phyloP scores from a whole-genome alignment of 2,113 vertebrate species.

The Microcebus murinus region DNA sequence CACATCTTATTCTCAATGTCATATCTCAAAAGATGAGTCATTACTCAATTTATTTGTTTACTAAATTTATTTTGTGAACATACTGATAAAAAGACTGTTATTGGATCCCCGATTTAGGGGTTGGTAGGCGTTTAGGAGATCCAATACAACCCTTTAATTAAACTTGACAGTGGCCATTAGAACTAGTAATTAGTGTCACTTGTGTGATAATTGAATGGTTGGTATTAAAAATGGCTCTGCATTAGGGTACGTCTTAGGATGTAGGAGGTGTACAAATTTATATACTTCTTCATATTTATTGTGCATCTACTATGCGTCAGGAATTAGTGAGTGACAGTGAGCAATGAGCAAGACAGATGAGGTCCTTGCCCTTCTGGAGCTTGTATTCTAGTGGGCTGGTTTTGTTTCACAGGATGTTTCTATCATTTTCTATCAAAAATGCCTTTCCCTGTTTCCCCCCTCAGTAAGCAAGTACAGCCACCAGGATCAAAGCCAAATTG shows the following conservation, averaged over 20 bases:
- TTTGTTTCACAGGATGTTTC: background rate
- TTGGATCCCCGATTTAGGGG: constrained; percentile 3
- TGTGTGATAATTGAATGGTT: constrained; percentile 45
- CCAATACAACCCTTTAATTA: constrained; percentile 61
- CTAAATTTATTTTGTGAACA: constrained; percentile 50
- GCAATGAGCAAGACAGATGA: background rate
- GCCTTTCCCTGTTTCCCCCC: background rate
- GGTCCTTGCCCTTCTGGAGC: background rate
- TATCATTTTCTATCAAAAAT: background rate
- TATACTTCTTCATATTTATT: background rate
- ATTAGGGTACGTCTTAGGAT: background rate
- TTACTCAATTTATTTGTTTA: constrained; percentile 50
- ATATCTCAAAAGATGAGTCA: background rate
- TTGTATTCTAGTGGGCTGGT: background rate
- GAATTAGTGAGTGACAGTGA: background rate
- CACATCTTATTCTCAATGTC: background rate
- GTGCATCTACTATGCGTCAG: background rate
- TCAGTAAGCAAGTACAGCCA: background rate
- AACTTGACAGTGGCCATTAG: constrained; percentile 49
- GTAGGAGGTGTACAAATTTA: background rate
- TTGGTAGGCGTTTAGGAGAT: background rate
- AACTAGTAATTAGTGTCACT: constrained; percentile 39
- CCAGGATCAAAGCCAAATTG: background rate
- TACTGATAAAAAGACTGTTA: constrained; percentile 37
- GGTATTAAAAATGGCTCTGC: constrained; percentile 39